These are phyloP conservation scores for Microdon myrmicae DNA, from an alignment of 2,888 invertebrate genomes.

Conservation along the genomic window DNA sequence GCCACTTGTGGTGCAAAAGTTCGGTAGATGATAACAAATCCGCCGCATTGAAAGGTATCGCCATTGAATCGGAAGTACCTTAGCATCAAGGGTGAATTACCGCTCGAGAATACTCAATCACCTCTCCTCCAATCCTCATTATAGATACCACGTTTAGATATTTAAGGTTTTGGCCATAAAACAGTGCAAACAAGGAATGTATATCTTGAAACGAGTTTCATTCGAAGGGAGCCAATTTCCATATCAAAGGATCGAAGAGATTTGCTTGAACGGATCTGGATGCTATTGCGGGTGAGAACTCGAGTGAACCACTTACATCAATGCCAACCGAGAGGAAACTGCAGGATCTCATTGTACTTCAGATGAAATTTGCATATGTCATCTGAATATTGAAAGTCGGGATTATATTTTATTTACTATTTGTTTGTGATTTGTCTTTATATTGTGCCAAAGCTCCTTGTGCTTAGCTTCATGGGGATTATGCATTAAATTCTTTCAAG, in stretches of 20 bases:
- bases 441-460: too few species aligned
- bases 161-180: slow-evolving; percentile 31
- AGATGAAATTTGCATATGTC: too few species aligned
- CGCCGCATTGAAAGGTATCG: slow-evolving; percentile 39
- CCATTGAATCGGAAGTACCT: slow-evolving; percentile 36
- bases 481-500: too few species aligned
- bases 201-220: slow-evolving; percentile 7
- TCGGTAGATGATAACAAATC: slow-evolving; percentile 35
- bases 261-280: too few species aligned
- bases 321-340: too few species aligned
- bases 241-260: slow-evolving; percentile 23
- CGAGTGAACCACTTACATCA: too few species aligned
- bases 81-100: slow-evolving; percentile 41
- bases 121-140: slow-evolving; percentile 29
- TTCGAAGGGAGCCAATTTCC: slow-evolving; percentile 29
- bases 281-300: too few species aligned
- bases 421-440: slow-evolving; percentile 13
- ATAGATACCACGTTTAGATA: slow-evolving; percentile 21
- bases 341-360: too few species aligned
- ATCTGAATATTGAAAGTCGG: too few species aligned
- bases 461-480: too few species aligned
- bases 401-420: neutral
- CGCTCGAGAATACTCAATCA: slow-evolving; percentile 46
- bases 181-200: slow-evolving; percentile 9
- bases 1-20: slow-evolving; percentile 33